A percentile compares a stretch with the other conserved stretches of the same genome.
Evolutionary conservation across 2,797 vertebrate species (phyloP).

Genomic region (Artibeus lituratus): DNA sequence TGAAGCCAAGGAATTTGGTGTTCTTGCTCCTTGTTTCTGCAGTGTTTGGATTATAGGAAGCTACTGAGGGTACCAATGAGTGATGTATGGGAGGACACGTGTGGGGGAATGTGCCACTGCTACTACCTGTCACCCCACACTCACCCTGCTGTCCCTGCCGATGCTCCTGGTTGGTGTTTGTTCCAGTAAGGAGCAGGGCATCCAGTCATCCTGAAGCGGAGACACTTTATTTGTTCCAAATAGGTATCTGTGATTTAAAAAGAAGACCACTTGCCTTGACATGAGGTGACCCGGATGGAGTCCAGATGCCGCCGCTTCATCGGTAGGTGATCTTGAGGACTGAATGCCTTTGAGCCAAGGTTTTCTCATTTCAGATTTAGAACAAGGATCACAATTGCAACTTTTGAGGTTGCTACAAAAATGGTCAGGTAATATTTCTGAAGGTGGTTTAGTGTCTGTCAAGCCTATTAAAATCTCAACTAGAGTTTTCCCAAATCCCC

Average conservation of each 20-base stretch:
- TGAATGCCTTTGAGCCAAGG: background rate
- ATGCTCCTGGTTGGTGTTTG: background rate
- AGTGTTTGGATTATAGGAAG: background rate
- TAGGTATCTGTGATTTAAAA: background rate
- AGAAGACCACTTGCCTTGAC: background rate
- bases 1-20: background rate
- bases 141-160: background rate
- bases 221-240: background rate
- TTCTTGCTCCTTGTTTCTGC: background rate
- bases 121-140: rapidly evolving
- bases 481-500: background rate
- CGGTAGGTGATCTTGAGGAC: background rate
- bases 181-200: background rate
- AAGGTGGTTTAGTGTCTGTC: background rate
- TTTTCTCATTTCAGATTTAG: background rate
- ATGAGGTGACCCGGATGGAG: background rate
- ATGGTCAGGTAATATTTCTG: background rate
- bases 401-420: background rate
- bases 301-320: background rate
- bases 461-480: background rate
- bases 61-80: background rate
- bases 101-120: too few species aligned
- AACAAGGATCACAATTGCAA: background rate
- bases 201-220: background rate
- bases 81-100: background rate